Evolutionary conservation across 2,888 invertebrate genomes (phyloP), one percentile per base, ranked within the genome.

Genomic region (Drosophila algonquin): DNA sequence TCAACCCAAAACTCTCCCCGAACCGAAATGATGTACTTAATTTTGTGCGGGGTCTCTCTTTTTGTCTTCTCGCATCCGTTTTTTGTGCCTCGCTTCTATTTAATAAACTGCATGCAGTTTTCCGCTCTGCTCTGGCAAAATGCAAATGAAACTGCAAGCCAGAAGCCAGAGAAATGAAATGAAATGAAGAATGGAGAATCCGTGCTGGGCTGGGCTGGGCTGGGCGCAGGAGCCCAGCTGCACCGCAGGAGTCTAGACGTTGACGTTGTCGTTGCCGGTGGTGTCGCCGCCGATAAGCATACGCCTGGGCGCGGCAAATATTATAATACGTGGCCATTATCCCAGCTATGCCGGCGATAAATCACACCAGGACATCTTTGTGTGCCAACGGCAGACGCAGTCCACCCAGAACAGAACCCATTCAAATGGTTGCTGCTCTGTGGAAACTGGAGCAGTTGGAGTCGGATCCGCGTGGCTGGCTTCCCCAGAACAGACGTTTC

Each of bases 271-370:
- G 64, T 65, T 60, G 71, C 72, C 58, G 62, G 54, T 72, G 61
- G 60, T 65, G 86, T 82, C 88, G 63, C 64, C 72, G 63, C 75
- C 87, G 87, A 85, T 88, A 85, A 85, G 87, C 84, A 84, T 88
- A 80, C 88, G 83, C 83, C 79, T 59, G 73, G 79, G 81, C 81
- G 79, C 77, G 84, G 84, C 81, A 87, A 73, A 87, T 85, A 85
- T 87, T 79, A 81, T 87, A 88, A 85, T 83, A 88, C 85, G 88
- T 88, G 86, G 85, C 87, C 78, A 88, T 85, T 85, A 88, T 85
- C 88, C 88, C 45, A 58, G 87, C 86, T 75, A 73, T 76, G 81
- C 71, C 60, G 80, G 87, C 82, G 73, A 89, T 89, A 87, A 89
- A 87, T 87, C 87, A 89, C 85, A 82, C 76, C 83, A 75, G 82